These are phyloP conservation scores for Rynchops niger DNA, from an alignment of 2,113 vertebrate species.

Conservation along the genomic window DNA sequence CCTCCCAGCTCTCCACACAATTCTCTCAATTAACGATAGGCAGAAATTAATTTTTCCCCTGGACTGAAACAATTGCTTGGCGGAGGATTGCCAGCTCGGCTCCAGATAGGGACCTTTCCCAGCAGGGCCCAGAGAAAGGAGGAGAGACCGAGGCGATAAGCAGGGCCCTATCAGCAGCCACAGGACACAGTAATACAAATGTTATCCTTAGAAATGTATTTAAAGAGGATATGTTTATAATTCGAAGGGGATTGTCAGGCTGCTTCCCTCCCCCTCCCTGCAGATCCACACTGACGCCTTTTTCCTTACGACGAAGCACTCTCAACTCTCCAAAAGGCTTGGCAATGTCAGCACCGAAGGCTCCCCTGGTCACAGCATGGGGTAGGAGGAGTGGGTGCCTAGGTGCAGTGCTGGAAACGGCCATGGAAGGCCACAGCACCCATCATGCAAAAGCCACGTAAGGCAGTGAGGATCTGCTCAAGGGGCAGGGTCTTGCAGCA, in stretches of 20 bases:
- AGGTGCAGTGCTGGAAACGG: not conserved
- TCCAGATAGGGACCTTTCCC: conserved; percentile 81
- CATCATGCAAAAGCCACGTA: not conserved
- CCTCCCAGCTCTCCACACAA: conserved; percentile 76
- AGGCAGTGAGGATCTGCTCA: not conserved
- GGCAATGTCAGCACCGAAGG: not conserved
- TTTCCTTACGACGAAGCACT: not conserved
- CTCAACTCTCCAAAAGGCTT: not conserved
- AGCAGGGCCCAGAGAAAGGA: conserved; percentile 79
- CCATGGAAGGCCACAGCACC: not conserved
- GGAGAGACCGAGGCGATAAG: conserved; percentile 75
- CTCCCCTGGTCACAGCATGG: not conserved
- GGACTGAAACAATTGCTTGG: conserved; percentile 80
- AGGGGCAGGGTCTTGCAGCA: not conserved
- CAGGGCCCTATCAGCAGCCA: conserved; percentile 79
- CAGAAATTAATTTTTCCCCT: conserved; percentile 84
- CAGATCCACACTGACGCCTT: not conserved
- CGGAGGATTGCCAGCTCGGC: conserved; percentile 74
- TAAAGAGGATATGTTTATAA: conserved; percentile 88
- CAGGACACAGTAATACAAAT: conserved; percentile 86
- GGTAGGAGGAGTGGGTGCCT: not conserved
- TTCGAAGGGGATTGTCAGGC: conserved; percentile 79
- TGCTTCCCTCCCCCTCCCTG: conserved; percentile 65
- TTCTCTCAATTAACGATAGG: conserved; percentile 85
- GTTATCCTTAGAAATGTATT: conserved; percentile 88